Base-by-base conservation (phyloP, 2,888 invertebrate species). In the Chrysolina oricalcia region DNA sequence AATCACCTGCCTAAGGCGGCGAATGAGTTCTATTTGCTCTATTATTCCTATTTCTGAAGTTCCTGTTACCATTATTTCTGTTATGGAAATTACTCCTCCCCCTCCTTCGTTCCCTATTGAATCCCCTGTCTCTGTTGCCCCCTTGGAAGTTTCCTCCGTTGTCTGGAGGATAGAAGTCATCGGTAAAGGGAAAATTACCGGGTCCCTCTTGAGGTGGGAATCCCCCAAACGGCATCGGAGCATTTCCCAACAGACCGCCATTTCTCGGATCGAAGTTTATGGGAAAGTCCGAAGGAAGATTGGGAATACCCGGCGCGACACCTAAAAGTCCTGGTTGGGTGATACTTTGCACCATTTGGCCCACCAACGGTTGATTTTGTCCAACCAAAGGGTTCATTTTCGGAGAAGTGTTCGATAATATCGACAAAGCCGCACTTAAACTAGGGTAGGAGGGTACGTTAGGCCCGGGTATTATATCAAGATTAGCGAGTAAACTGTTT, bases 401-500 rank as follows among this genome's bases (percentile, higher is more conserved):
- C 86, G 89, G 83, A 17, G 87, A 83, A 19, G 87, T 82, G 67
- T 83, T 87, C 21, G 86, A 82, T 13, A 89, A 77, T 41, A 92
- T 87, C 67, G 85, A 86, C 62, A 87, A 70, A 4, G 91, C 88
- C 59, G 89, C 88, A 87, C 90, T 90, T 15, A 89, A 85, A 80
- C 89, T 89, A 9, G 89, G 80, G 87, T 89, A 81, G 17, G 83
- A 82, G 63, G 74, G 81, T 59, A 87, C 83, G 70, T 85, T 82
- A 15, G 59, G 59, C 8, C 81, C 80, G 0, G 87, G 85, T 3
- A 87, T 81, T 53, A 88, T 76, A 17, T 93, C 93, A 78, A 94
- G 88, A 86, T 92, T 93, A 4, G 91, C 89, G 77, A 94, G 90
- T 82, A 94, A 92, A 82, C 90, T 91, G 83, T 92, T 92, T 78